Evolutionary conservation across 2,797 vertebrate genomes (phyloP).

Genomic region (Hypotaenidia okinawae): DNA sequence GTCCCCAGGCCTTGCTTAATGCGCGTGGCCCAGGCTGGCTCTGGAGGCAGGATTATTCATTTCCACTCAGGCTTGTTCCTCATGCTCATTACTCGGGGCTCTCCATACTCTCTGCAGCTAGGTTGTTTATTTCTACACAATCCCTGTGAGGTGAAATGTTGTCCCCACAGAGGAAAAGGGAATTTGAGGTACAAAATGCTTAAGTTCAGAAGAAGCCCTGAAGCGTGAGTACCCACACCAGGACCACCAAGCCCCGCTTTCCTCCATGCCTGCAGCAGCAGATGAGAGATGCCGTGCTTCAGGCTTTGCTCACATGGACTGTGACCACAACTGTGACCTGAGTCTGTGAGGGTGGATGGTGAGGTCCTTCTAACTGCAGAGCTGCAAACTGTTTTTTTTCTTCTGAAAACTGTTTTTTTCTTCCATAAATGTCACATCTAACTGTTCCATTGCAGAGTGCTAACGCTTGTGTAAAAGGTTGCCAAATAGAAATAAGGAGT

Average conservation of each 20-base stretch:
- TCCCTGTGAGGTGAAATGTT: neutral
- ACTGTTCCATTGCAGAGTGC: neutral
- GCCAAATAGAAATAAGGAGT: neutral
- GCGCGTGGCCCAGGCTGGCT: neutral
- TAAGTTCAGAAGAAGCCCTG: neutral
- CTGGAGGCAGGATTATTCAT: conserved; percentile 33
- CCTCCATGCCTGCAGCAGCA: neutral
- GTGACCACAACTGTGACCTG: neutral
- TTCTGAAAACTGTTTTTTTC: neutral
- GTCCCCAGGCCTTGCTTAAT: conserved; percentile 26
- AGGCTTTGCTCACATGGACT: rapidly evolving
- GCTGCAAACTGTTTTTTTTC: neutral
- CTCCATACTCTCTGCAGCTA: neutral
- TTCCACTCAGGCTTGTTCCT: conserved; percentile 2
- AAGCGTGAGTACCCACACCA: rapidly evolving
- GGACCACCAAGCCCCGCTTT: neutral
- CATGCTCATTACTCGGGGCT: neutral
- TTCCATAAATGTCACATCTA: neutral
- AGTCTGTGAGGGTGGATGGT: neutral
- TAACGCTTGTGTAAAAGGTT: neutral
- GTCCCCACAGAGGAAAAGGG: neutral
- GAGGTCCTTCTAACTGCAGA: neutral
- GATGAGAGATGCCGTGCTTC: neutral
- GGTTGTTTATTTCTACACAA: neutral
- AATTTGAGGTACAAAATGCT: neutral